These are phyloP conservation scores for Eristalis pertinax DNA, from an alignment of 2,888 invertebrate species.

Conservation along the genomic window DNA sequence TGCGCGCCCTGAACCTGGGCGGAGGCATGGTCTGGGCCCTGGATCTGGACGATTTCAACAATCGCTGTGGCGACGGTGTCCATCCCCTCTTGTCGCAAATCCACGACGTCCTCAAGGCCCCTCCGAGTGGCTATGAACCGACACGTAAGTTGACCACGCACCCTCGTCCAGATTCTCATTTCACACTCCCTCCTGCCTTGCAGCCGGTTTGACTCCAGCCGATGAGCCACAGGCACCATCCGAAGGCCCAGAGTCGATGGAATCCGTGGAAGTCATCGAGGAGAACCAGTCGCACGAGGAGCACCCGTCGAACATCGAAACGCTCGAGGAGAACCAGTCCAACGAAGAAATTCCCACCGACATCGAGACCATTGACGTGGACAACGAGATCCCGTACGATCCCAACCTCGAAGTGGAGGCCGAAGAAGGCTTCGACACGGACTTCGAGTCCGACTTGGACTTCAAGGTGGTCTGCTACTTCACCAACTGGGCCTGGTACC, in stretches of 20 bases:
- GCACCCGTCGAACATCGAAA: slow-evolving; percentile 75
- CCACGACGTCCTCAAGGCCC: slow-evolving; percentile 86
- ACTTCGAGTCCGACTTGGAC: slow-evolving; percentile 73
- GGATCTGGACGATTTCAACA: slow-evolving; percentile 93
- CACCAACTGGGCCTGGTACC: slow-evolving; percentile 97
- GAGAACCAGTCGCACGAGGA: slow-evolving; percentile 64
- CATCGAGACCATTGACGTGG: slow-evolving; percentile 56
- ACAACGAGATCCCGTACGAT: slow-evolving; percentile 74
- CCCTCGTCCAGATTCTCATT: neutral
- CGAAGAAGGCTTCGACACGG: slow-evolving; percentile 71
- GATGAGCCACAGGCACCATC: slow-evolving; percentile 23
- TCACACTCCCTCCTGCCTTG: neutral
- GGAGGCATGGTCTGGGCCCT: slow-evolving; percentile 96
- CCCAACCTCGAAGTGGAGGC: slow-evolving; percentile 77
- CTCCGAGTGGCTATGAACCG: slow-evolving; percentile 76
- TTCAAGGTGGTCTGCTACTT: slow-evolving; percentile 95
- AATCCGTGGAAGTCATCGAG: slow-evolving; percentile 74
- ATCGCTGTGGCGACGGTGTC: slow-evolving; percentile 89
- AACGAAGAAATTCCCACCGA: slow-evolving; percentile 53
- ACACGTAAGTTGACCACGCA: slow-evolving; percentile 74
- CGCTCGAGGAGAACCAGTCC: slow-evolving; percentile 55
- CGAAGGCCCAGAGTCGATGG: slow-evolving; percentile 73
- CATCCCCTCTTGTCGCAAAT: slow-evolving; percentile 92
- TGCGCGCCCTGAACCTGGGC: slow-evolving; percentile 89
- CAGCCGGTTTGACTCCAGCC: slow-evolving; percentile 74